Evolutionary conservation across 2,797 vertebrate species (phyloP), one percentile per base, ranked within the genome.

Genomic region (Amblyopsis hoosieri): DNA sequence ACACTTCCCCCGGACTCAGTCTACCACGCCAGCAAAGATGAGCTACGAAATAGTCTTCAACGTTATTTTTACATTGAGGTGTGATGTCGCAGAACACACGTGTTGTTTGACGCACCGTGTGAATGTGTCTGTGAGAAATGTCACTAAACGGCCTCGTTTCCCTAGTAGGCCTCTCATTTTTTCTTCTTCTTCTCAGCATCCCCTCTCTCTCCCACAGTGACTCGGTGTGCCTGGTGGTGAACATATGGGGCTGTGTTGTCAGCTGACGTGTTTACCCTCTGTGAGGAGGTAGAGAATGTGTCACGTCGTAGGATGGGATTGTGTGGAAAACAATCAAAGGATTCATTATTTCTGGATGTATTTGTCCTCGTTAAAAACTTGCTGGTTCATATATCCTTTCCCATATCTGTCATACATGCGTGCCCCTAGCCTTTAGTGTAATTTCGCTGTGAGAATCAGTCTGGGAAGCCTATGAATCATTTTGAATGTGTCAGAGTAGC

Each of bases 231-330:
- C 66, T 73, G 64, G 74, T 69, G 10, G 46, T 13, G 51, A 71
- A 70, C 79, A 78, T 83, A 69, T 66, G 68, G 79, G 67, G 74
- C 62, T 51, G 62, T 48, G 48, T 69, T 54, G 69, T 62, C 66
- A 81, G 86, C 46, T 23, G 65, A 75, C 71, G 65, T 3, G 12
- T 66, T 56, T 59, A 68, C 13, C 14, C 58, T 19, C 13, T 59
- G 62, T 37, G 42, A 73, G 53, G 62, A 23, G 57, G 60, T 62
- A 66, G 66, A 11, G 0, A 42, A 57, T 5, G 37, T 58, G 62
- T 71, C 60, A n/a, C 33, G 67, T 77, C 71, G 59, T 48, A 45
- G 47, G 57, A 72, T 57, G 5, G 45, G 37, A 45, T 33, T 45
- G 53, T 37, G 23, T 29, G 19, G 52, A 3, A 5, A 23, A 23